Conservation (phyloP, 1,140 invertebrate genomes). For the Steinernema khuongi region DNA sequence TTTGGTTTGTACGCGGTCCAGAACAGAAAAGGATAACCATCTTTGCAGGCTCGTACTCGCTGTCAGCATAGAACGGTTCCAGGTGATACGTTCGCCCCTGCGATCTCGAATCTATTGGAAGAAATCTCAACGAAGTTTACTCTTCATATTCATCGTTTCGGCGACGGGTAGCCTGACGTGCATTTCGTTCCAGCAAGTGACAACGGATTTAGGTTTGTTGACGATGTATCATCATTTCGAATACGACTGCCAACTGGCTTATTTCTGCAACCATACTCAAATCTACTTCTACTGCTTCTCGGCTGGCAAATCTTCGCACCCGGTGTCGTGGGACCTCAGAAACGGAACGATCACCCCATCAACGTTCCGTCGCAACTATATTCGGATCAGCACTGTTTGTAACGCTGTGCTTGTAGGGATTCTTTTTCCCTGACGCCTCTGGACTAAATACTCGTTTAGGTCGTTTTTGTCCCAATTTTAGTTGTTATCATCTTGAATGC, state of each 20-base stretch:
- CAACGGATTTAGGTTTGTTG: constrained; percentile 43
- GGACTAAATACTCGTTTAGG: constrained; percentile 30
- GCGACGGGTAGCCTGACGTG: constrained; percentile 39
- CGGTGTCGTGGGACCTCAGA: constrained; percentile 30
- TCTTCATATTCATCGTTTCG: constrained; percentile 45
- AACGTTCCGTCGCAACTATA: constrained; percentile 35
- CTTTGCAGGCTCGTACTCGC: constrained; percentile 54
- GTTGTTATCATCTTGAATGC: constrained; percentile 51
- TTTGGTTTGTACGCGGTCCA: constrained; percentile 22
- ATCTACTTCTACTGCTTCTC: constrained; percentile 53
- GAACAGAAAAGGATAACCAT: neutral
- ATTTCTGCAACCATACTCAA: constrained; percentile 56
- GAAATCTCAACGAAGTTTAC: constrained; percentile 30
- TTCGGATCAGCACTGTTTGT: constrained; percentile 50
- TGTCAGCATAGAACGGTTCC: constrained; percentile 56
- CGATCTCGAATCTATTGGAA: constrained; percentile 55
- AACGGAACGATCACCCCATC: constrained; percentile 33
- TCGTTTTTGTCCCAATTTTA: constrained; percentile 56
- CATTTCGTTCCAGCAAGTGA: constrained; percentile 9
- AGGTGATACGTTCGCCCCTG: constrained; percentile 49
- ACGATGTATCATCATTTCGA: constrained; percentile 58
- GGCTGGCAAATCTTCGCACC: constrained; percentile 37
- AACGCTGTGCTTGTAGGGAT: constrained; percentile 50
- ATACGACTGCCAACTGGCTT: constrained; percentile 52
- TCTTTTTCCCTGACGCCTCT: neutral